Base-by-base conservation (phyloP, 2,888 invertebrate species). In the Nasonovia ribisnigri region DNA sequence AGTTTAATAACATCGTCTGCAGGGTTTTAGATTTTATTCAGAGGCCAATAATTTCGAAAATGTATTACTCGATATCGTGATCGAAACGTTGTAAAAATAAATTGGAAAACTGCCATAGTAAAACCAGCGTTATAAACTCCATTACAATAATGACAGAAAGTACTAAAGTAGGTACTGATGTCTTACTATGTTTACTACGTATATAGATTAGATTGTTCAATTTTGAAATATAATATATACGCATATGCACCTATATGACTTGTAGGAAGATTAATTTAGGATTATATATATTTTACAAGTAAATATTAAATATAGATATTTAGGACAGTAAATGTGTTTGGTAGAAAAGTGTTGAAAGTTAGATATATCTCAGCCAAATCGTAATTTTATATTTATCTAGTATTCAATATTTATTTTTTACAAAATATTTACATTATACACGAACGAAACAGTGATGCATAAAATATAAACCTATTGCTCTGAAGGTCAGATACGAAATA, bases 21-120 rank as follows among this genome's bases (percentile, higher is more conserved):
- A 13, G 13, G 26, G 13, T 29, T 43, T 43, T 26, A 29, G 29
- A 43, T 84, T 84, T 84, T 42, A 54, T 43, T 89, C 43, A 26
- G 26, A 10, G 5, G 26, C 54, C 42, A 89, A 60, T 89, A 46
- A 60, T 43, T 60, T 46, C 43, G 3, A 46, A 16, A 60, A 60
- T 46, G n/a, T 46, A 46, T 89, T 46, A 60, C n/a, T n/a, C 42
- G 26, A 60, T 46, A 46, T 26, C 10, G 29, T n/a, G 8, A 26
- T 57, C 57, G 57, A 60, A 46, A 29, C n/a, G 43, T 10, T n/a
- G 89, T 60, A 60, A 89, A 60, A 89, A 89, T 89, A 60, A 43
- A 89, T 89, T 60, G 16, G n/a, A 46, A 29, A n/a, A 89, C 46
- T 43, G 57, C 29, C 43, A 29, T 46, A n/a, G 60, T 89, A 60